These are phyloP conservation scores for Diachasma alloeum DNA, from an alignment of 1,140 invertebrate genomes.

Conservation along the genomic window DNA sequence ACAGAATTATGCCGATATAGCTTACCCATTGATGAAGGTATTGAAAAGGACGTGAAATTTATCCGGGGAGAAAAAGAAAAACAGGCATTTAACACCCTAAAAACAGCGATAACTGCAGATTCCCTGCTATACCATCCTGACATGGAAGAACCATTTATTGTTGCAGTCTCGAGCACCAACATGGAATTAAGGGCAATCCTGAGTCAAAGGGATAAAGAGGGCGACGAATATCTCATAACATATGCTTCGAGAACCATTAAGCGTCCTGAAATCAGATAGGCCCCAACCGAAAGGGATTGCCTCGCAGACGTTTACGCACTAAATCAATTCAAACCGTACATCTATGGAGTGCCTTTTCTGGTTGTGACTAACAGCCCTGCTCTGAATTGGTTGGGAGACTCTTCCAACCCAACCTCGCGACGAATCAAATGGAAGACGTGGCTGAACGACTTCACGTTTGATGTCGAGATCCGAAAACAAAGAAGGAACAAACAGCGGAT, in stretches of 20 bases:
- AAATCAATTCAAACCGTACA: constrained; percentile 62
- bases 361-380: constrained; percentile 65
- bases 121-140: constrained; percentile 47
- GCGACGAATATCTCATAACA: constrained; percentile 33
- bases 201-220: constrained; percentile 29
- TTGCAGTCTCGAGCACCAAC: constrained; percentile 39
- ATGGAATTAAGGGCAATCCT: constrained; percentile 36
- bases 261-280: constrained; percentile 42
- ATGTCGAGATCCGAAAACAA: neutral
- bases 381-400: constrained; percentile 55
- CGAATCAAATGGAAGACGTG: neutral
- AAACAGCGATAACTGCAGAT: neutral
- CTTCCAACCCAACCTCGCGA: neutral
- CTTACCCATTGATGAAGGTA: constrained; percentile 28
- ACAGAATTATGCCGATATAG: constrained; percentile 31
- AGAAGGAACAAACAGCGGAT: neutral
- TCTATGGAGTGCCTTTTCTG: too few relatives aligned
- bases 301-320: constrained; percentile 56
- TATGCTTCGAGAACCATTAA: constrained; percentile 37
- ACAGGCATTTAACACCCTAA: neutral
- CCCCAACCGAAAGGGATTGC: constrained; percentile 47
- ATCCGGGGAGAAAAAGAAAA: constrained; percentile 16
- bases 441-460: neutral
- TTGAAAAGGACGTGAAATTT: neutral
- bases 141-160: constrained; percentile 35